Percentiles rank a stretch among this genome's conserved stretches.
phyloP scores from a whole-genome alignment of 2,113 vertebrate genomes.

The Sitta europaea region DNA sequence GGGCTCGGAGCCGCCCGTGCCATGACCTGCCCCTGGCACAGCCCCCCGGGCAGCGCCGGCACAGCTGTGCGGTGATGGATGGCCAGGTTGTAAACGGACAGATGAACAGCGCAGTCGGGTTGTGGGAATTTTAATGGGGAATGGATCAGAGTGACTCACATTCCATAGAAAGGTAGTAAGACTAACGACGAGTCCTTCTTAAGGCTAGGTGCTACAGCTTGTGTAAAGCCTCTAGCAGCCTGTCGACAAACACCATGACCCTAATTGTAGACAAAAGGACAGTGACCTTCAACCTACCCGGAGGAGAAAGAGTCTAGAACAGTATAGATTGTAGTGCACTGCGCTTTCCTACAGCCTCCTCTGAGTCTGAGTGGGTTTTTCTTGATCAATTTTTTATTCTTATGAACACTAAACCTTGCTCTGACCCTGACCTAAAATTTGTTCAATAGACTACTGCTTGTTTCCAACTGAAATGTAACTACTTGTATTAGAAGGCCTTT shows the following conservation, averaged over 20 bases:
- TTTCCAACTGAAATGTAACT: neutral
- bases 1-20: rapidly evolving
- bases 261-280: neutral
- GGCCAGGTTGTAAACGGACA: rapidly evolving
- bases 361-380: neutral
- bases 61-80: rapidly evolving
- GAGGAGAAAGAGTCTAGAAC: neutral
- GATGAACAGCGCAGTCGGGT: too few relatives aligned
- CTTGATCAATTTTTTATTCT: neutral
- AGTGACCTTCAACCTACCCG: neutral
- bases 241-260: neutral
- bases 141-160: rapidly evolving
- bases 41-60: rapidly evolving
- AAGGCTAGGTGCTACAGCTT: neutral
- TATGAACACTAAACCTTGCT: neutral
- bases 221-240: neutral
- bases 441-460: neutral
- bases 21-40: rapidly evolving
- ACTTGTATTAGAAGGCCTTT: neutral
- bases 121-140: neutral
- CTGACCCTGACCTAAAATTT: neutral
- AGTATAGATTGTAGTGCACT: neutral
- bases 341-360: neutral
- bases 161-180: neutral
- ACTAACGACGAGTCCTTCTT: neutral